These are phyloP conservation scores for Turdus rufiventris DNA, from an alignment of 2,113 vertebrate species.

Conservation along the genomic window DNA sequence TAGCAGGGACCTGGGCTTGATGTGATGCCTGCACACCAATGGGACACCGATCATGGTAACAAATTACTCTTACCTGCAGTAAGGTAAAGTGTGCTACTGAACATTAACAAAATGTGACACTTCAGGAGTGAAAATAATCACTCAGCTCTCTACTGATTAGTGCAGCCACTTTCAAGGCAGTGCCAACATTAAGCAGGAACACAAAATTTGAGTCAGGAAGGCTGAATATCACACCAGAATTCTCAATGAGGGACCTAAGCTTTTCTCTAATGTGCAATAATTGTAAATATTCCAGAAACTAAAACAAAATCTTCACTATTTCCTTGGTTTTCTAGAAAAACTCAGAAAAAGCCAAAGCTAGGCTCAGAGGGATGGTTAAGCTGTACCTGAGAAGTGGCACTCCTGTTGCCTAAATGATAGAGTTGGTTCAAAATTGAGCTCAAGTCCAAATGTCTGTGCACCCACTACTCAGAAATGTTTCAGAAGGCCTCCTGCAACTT, in stretches of 20 bases:
- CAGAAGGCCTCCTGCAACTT: neutral
- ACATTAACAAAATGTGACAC: neutral
- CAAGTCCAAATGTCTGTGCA: accelerated
- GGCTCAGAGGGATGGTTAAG: neutral
- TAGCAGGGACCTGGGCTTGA: neutral
- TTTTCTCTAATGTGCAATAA: neutral
- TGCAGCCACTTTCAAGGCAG: neutral
- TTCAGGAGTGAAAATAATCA: neutral
- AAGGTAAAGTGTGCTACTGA: neutral
- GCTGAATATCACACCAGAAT: neutral
- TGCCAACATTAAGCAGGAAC: neutral
- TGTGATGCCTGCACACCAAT: neutral
- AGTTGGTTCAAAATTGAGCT: neutral
- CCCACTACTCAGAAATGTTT: neutral
- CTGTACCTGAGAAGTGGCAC: neutral
- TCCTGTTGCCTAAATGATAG: neutral
- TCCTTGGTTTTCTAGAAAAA: neutral
- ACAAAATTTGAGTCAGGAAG: neutral
- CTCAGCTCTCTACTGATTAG: neutral
- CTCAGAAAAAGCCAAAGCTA: neutral
- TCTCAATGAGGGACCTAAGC: neutral
- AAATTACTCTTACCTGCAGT: neutral
- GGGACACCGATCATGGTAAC: neutral
- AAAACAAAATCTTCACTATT: neutral
- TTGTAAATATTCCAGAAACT: neutral